phyloP scores from a whole-genome alignment of 2,797 vertebrate genomes.

The Myotis findleyi region DNA sequence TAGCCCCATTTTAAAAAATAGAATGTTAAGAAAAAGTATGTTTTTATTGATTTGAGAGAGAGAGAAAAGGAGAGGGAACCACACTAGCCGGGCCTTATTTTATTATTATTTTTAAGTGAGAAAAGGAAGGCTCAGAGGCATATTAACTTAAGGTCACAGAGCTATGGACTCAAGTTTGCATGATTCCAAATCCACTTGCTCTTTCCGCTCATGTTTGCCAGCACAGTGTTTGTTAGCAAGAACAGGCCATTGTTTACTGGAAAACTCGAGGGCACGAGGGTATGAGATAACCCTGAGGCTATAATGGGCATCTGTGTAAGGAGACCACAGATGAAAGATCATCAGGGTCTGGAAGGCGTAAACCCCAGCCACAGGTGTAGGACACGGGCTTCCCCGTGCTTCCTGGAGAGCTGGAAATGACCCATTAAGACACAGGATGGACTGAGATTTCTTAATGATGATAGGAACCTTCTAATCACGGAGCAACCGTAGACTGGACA shows the following conservation, averaged over 20 bases:
- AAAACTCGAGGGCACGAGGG: background rate
- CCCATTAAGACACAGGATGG: background rate
- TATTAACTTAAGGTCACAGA: background rate
- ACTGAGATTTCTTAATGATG: background rate
- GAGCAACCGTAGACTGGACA: background rate
- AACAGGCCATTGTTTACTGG: conserved; percentile 36
- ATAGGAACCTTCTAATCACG: conserved; percentile 2
- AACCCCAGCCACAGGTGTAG: background rate
- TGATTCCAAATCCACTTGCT: background rate
- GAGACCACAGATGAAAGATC: background rate
- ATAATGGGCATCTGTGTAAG: background rate
- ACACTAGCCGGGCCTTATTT: background rate
- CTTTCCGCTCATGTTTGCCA: background rate
- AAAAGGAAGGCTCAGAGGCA: background rate
- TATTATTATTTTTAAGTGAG: background rate
- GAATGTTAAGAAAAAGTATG: too few species aligned
- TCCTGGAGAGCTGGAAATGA: background rate
- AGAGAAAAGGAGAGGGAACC: background rate
- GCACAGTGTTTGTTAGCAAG: background rate
- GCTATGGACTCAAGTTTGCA: background rate
- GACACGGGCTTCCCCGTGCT: background rate
- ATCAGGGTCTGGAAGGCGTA: accelerated
- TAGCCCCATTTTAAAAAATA: too few species aligned
- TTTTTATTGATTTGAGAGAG: background rate
- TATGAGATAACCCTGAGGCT: background rate